Conservation (phyloP, 2,113 vertebrate genomes). For the Orthochromis indermauri region DNA sequence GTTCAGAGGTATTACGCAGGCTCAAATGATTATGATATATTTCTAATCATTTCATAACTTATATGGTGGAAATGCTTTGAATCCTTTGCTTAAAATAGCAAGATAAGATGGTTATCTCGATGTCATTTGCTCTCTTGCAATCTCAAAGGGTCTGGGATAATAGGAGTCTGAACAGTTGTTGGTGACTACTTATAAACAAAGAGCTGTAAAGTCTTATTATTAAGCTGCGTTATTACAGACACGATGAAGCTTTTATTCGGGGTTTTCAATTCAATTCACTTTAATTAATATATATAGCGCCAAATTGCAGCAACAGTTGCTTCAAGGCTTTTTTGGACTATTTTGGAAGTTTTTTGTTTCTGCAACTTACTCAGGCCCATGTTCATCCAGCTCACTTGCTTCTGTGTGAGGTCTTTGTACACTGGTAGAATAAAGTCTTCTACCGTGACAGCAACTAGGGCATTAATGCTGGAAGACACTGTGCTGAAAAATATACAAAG, state of each 20-base stretch:
- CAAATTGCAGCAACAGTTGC: not conserved
- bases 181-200: not conserved
- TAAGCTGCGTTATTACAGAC: not conserved
- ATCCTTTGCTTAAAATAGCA: not conserved
- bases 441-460: conserved; percentile 83
- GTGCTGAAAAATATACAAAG: conserved; percentile 69
- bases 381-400: conserved; percentile 77
- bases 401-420: conserved; percentile 66
- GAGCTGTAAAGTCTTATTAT: not conserved
- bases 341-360: not conserved
- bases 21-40: not conserved
- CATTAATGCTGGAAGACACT: conserved; percentile 88
- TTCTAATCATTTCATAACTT: not conserved
- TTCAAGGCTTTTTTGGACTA: not conserved
- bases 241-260: accelerated
- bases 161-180: not conserved
- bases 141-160: not conserved
- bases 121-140: not conserved
- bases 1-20: not conserved
- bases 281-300: not conserved
- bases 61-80: not conserved
- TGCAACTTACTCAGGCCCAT: conserved; percentile 82
- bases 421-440: conserved; percentile 79
- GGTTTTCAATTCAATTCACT: not conserved
- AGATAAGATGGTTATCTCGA: not conserved